Percentiles rank a stretch among this genome's conserved stretches.
phyloP scores from a whole-genome alignment of 1,140 invertebrate species.

The Drosophila rhopaloa region DNA sequence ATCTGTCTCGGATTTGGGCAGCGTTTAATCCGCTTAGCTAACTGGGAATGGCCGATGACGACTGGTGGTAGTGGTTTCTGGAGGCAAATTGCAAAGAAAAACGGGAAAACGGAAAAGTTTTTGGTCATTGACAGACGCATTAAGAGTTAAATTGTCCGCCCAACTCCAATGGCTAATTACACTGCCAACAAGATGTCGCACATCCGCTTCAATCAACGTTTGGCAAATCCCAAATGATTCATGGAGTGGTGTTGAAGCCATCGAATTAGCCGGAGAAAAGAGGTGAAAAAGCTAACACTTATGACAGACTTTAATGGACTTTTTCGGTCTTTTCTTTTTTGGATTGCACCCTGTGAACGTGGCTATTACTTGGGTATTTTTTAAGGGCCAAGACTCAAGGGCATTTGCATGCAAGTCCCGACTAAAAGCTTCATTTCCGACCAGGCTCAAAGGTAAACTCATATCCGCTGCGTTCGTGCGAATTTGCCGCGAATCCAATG shows the following conservation, averaged over 20 bases:
- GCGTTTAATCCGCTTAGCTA: constrained; percentile 30
- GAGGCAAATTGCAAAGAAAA: constrained; percentile 23
- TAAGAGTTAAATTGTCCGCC: constrained; percentile 38
- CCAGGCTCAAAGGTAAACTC: constrained; percentile 35
- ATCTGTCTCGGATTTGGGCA: constrained; percentile 34
- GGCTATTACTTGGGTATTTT: neutral
- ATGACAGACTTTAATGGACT: neutral
- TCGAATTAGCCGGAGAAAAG: neutral
- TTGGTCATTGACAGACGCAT: constrained; percentile 43
- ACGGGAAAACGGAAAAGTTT: constrained; percentile 33
- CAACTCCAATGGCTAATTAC: constrained; percentile 28
- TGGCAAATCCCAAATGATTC: neutral
- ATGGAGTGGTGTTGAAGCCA: neutral
- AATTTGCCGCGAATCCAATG: neutral
- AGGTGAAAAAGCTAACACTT: neutral
- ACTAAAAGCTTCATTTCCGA: constrained; percentile 42
- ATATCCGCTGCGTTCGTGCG: constrained; percentile 17
- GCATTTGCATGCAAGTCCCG: constrained; percentile 21
- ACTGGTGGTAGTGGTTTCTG: too few relatives aligned
- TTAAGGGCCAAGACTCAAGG: neutral
- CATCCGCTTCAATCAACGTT: neutral
- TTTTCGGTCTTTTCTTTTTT: too few relatives aligned
- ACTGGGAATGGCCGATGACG: neutral
- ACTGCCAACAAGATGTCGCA: constrained; percentile 28
- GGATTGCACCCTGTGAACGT: neutral